Evolutionary conservation across 1,140 invertebrate genomes (phyloP).

Genomic region (Mizuhopecten yessoensis): DNA sequence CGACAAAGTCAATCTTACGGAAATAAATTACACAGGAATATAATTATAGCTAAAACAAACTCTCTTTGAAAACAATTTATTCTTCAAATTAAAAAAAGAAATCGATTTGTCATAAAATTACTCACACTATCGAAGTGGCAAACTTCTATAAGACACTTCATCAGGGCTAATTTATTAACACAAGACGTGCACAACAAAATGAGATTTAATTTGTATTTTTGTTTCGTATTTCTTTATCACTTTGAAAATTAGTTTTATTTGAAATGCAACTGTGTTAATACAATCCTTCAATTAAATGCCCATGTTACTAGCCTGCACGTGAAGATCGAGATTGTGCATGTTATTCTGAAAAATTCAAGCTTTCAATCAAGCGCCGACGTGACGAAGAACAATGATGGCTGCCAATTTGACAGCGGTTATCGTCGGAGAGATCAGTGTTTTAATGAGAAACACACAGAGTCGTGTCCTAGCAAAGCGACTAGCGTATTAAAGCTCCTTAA

Average conservation of each 20-base stretch:
- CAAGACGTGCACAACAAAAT: not conserved
- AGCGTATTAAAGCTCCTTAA: slow-evolving; percentile 3
- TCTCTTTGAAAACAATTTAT: slow-evolving; percentile 20
- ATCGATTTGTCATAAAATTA: slow-evolving; percentile 25
- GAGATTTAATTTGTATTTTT: slow-evolving; percentile 7
- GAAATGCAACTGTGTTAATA: slow-evolving; percentile 14
- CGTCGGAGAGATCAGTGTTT: not conserved
- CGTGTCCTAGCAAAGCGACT: not conserved
- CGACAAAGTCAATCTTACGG: not conserved
- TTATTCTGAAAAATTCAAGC: not conserved
- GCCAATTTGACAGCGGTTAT: not conserved
- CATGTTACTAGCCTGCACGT: not conserved
- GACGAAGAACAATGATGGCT: slow-evolving; percentile 9
- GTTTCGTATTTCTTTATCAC: not conserved
- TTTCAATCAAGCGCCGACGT: slow-evolving; percentile 8
- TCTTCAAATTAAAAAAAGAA: not conserved
- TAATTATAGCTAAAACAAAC: not conserved
- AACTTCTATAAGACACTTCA: not conserved
- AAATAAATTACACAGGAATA: not conserved
- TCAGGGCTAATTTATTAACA: slow-evolving; percentile 15
- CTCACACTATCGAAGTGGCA: not conserved
- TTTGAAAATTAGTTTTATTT: not conserved
- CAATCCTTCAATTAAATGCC: slow-evolving; percentile 26
- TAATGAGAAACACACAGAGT: not conserved
- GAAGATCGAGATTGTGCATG: not conserved